Conservation (phyloP, 2,888 invertebrate species). For the Dorcus parallelipipedus region DNA sequence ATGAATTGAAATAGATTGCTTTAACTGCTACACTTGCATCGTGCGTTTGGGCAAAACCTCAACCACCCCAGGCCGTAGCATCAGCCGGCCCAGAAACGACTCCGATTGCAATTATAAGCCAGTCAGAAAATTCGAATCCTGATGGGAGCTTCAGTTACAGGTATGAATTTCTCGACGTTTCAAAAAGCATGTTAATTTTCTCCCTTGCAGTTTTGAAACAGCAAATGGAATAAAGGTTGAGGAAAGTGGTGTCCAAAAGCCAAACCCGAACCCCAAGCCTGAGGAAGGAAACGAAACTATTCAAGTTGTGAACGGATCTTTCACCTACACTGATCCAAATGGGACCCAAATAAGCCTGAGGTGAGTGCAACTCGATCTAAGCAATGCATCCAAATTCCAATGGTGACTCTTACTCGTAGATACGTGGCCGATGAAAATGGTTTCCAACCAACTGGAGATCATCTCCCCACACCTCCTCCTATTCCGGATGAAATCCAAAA, state of each 20-base stretch:
- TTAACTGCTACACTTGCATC: too few species aligned
- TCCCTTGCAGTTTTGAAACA: slow-evolving; percentile 58
- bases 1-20: too few species aligned
- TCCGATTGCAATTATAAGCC: slow-evolving; percentile 55
- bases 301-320: slow-evolving; percentile 55
- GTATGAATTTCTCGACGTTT: slow-evolving; percentile 42
- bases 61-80: too few species aligned
- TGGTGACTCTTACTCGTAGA: slow-evolving; percentile 50
- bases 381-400: too few species aligned
- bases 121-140: slow-evolving; percentile 67
- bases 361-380: too few species aligned
- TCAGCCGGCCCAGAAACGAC: too few species aligned
- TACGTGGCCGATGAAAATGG: slow-evolving; percentile 81
- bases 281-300: slow-evolving; percentile 38
- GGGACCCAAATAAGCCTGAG: slow-evolving; percentile 43
- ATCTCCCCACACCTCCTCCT: slow-evolving; percentile 74
- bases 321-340: slow-evolving; percentile 58
- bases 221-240: slow-evolving; percentile 70
- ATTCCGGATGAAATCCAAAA: slow-evolving; percentile 41
- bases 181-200: too few species aligned
- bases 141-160: slow-evolving; percentile 71
- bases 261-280: slow-evolving; percentile 24
- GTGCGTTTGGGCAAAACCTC: too few species aligned
- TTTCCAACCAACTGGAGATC: slow-evolving; percentile 72
- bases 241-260: slow-evolving; percentile 53